phyloP scores from a whole-genome alignment of 1,140 invertebrate genomes.

The Mizuhopecten yessoensis region DNA sequence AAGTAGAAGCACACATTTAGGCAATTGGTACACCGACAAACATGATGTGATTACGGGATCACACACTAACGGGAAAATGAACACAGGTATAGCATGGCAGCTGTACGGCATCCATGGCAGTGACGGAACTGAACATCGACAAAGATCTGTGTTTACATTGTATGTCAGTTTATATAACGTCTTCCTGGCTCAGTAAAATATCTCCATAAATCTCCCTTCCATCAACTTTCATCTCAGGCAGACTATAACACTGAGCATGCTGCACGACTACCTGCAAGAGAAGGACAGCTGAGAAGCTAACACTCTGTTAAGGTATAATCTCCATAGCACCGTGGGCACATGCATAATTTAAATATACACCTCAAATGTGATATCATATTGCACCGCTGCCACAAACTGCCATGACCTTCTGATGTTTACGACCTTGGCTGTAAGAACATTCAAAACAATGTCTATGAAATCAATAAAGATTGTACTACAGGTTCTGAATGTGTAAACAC shows the following conservation, averaged over 20 bases:
- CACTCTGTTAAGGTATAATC: not conserved
- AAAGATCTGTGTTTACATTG: slow-evolving; percentile 15
- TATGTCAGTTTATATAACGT: no score
- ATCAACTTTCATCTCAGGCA: slow-evolving; percentile 32
- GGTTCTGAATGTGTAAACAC: not conserved
- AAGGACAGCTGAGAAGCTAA: not conserved
- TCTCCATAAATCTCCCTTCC: slow-evolving; percentile 12
- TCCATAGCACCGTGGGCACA: not conserved
- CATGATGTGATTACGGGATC: not conserved
- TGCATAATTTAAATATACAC: not conserved
- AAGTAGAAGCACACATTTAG: not conserved
- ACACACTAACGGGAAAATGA: not conserved
- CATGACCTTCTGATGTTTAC: not conserved
- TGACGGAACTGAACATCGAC: not conserved
- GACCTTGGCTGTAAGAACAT: not conserved
- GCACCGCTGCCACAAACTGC: not conserved
- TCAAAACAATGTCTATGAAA: not conserved
- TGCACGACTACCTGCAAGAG: slow-evolving; percentile 21
- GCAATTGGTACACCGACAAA: not conserved
- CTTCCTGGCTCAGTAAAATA: not conserved
- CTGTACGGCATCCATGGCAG: not conserved
- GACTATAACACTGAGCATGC: not conserved
- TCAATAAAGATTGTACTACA: not conserved
- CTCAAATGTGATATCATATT: not conserved
- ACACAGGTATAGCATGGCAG: not conserved